These are phyloP conservation scores for Vollenhovia emeryi DNA, from an alignment of 1,140 invertebrate genomes.

Conservation along the genomic window DNA sequence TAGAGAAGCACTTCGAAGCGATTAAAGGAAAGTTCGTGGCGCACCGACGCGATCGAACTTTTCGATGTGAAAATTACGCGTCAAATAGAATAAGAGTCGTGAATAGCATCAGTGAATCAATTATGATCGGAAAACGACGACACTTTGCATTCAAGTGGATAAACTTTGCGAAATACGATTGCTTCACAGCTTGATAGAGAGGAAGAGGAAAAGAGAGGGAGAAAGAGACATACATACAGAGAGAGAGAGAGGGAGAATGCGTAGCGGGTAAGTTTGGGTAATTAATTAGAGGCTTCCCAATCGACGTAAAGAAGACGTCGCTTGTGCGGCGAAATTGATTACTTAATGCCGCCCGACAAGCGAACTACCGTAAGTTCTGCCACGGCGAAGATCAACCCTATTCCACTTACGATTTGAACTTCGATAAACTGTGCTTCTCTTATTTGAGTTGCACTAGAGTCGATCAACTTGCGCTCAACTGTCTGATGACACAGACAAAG, in stretches of 20 bases:
- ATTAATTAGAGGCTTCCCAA: slow-evolving; percentile 52
- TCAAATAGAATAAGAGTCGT: slow-evolving; percentile 23
- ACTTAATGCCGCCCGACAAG: slow-evolving; percentile 66
- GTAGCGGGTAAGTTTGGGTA: slow-evolving; percentile 32
- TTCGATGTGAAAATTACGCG: slow-evolving; percentile 6
- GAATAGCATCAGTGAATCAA: slow-evolving; percentile 21
- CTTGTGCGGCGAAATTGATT: slow-evolving; percentile 67
- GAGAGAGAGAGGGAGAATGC: not conserved
- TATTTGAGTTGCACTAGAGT: slow-evolving; percentile 43
- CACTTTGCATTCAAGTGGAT: not conserved
- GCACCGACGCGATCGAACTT: not conserved
- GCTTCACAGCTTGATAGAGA: not conserved
- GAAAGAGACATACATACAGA: too few species aligned
- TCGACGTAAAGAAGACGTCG: slow-evolving; percentile 61
- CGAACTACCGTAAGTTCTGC: slow-evolving; percentile 59
- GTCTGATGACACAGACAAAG: too few species aligned
- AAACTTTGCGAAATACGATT: slow-evolving; percentile 31
- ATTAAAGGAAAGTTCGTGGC: slow-evolving; percentile 30
- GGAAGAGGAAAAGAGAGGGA: not conserved
- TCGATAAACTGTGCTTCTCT: slow-evolving; percentile 65
- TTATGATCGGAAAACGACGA: slow-evolving; percentile 34
- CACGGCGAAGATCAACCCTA: slow-evolving; percentile 42
- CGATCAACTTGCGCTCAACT: not conserved
- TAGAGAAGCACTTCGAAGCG: slow-evolving; percentile 2
- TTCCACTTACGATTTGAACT: slow-evolving; percentile 64